These are phyloP conservation scores for Amblyteles armatorius DNA, from an alignment of 2,888 invertebrate genomes.

Conservation along the genomic window DNA sequence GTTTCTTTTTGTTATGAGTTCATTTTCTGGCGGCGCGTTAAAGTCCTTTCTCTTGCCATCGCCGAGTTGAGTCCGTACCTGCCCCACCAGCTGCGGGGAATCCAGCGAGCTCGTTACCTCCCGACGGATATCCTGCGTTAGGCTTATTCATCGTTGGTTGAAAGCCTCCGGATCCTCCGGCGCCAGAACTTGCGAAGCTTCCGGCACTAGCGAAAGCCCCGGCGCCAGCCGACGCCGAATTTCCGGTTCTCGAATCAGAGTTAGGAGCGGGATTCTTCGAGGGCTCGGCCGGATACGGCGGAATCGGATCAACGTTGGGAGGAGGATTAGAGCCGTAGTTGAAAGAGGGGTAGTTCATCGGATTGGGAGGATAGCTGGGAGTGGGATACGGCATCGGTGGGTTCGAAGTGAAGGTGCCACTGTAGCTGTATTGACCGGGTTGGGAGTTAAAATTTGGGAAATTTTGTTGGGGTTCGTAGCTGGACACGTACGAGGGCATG, in stretches of 20 bases:
- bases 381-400: conserved; percentile 3
- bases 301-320: conserved; percentile 30
- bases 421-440: background rate
- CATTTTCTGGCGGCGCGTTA: conserved; percentile 54
- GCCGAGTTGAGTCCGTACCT: conserved; percentile 66
- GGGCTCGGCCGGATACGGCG: background rate
- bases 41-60: conserved; percentile 53
- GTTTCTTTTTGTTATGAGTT: conserved; percentile 45
- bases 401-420: conserved; percentile 2
- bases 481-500: background rate
- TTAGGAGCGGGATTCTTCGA: conserved; percentile 49
- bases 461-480: background rate
- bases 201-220: conserved; percentile 70
- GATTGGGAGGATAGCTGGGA: conserved; percentile 29
- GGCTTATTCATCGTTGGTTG: conserved; percentile 62
- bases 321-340: conserved; percentile 22
- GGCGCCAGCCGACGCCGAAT: conserved; percentile 45
- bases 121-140: conserved; percentile 62
- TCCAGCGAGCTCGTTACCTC: conserved; percentile 63
- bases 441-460: conserved; percentile 42
- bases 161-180: conserved; percentile 61
- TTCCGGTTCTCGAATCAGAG: conserved; percentile 41
- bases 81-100: conserved; percentile 59
- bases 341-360: background rate
- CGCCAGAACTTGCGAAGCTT: conserved; percentile 67